A percentile compares a stretch with the other conserved stretches of the same genome.
Conservation (phyloP, 2,888 invertebrate genomes). For the Cheilosia soror region DNA sequence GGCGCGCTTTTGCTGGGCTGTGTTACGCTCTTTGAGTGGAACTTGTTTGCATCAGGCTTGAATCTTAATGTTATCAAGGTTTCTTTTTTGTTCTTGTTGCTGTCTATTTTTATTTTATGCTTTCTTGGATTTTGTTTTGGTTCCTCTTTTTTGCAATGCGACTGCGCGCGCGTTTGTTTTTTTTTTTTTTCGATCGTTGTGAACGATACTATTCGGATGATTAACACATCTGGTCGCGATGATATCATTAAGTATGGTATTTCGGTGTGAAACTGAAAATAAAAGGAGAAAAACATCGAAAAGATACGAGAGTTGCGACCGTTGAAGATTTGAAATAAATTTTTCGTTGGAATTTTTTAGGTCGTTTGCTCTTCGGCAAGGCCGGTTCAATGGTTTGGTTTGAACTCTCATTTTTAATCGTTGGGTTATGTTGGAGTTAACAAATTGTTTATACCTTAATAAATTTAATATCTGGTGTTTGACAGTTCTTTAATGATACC, state of each 20-base stretch:
- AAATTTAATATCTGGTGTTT: conserved; percentile 3
- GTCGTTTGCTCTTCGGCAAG: conserved; percentile 41
- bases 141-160: conserved; percentile 57
- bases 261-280: conserved; percentile 11
- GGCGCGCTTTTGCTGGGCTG: conserved; percentile 56
- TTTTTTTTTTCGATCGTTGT: not conserved
- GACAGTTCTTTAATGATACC: conserved; percentile 41
- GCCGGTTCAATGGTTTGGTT: conserved; percentile 53
- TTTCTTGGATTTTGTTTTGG: conserved; percentile 64
- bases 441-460: conserved; percentile 14
- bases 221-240: conserved; percentile 62
- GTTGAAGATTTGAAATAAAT: conserved; percentile 50
- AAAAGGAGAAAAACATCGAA: conserved; percentile 8
- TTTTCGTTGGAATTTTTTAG: conserved; percentile 26
- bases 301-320: conserved; percentile 23
- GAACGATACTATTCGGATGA: conserved; percentile 21
- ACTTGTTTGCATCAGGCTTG: conserved; percentile 34
- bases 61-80: conserved; percentile 28
- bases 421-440: conserved; percentile 1
- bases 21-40: conserved; percentile 21
- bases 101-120: conserved; percentile 3
- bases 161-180: conserved; percentile 18
- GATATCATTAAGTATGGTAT: conserved; percentile 69
- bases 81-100: not conserved
- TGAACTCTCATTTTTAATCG: conserved; percentile 35